These are phyloP conservation scores for Lymantria dispar DNA, from an alignment of 2,888 invertebrate species.

Conservation along the genomic window DNA sequence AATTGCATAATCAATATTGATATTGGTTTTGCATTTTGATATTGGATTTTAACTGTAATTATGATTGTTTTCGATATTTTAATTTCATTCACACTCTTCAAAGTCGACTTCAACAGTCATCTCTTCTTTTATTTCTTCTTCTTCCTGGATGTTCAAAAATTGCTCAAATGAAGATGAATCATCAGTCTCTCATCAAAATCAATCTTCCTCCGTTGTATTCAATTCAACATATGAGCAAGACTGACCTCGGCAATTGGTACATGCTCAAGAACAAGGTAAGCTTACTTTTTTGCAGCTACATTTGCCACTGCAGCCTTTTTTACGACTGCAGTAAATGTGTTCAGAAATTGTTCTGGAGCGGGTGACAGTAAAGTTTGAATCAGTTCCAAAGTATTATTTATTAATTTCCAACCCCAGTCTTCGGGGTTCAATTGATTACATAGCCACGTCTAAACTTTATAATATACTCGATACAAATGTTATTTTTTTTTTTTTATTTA, in stretches of 20 bases:
- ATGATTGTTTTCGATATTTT: conserved; percentile 7
- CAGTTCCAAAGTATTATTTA: too few relatives aligned
- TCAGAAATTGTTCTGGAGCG: background rate
- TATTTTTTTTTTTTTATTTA: too few relatives aligned
- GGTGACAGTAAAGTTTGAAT: background rate
- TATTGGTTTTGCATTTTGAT: conserved; percentile 7
- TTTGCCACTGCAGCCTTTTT: too few relatives aligned
- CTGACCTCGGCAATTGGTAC: background rate
- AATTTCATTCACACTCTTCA: conserved; percentile 9
- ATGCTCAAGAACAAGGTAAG: too few relatives aligned
- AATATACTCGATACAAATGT: too few relatives aligned
- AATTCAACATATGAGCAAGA: conserved; percentile 1
- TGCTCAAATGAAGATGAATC: conserved; percentile 2
- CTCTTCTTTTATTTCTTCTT: conserved; percentile 7
- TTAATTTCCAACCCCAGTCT: too few relatives aligned
- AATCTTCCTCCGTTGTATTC: conserved; percentile 7
- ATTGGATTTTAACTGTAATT: conserved; percentile 8
- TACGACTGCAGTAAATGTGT: background rate
- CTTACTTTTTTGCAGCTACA: too few relatives aligned
- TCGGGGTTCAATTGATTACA: too few relatives aligned
- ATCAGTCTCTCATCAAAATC: conserved; percentile 4
- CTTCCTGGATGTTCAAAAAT: conserved; percentile 10
- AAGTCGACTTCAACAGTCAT: conserved; percentile 11
- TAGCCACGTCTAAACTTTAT: too few relatives aligned
- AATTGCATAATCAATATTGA: too few relatives aligned